These are phyloP conservation scores for Lysiphlebus fabarum DNA, from an alignment of 1,140 invertebrate genomes.

Conservation along the genomic window DNA sequence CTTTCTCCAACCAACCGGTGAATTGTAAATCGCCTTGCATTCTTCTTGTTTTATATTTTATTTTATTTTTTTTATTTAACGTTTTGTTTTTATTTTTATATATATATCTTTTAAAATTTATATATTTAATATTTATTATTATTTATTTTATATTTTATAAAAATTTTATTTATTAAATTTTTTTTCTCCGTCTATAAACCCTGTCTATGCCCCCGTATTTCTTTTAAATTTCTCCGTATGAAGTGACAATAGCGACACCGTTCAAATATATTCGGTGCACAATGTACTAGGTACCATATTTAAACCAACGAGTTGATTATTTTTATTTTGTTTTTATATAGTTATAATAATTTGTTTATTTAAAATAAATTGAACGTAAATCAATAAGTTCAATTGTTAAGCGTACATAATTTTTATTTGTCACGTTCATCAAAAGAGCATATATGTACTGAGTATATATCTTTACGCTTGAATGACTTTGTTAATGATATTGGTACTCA, in stretches of 20 bases:
- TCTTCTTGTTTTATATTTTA: constrained; percentile 22
- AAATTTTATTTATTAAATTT: too few species aligned
- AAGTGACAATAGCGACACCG: too few species aligned
- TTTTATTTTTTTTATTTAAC: constrained; percentile 16
- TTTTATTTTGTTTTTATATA: neutral
- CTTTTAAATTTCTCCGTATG: too few species aligned
- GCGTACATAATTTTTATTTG: constrained; percentile 28
- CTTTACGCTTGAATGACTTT: too few species aligned
- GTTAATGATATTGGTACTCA: constrained; percentile 9
- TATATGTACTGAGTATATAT: too few species aligned
- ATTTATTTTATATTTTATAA: neutral
- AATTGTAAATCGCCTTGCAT: constrained; percentile 31
- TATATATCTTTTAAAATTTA: constrained; percentile 16
- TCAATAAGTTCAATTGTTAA: constrained; percentile 27
- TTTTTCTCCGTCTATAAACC: too few species aligned
- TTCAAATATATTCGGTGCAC: too few species aligned
- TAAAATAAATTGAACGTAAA: neutral
- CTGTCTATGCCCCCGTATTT: too few species aligned
- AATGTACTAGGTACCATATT: too few species aligned
- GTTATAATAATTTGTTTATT: neutral
- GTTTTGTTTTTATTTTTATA: constrained; percentile 21
- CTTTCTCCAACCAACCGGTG: constrained; percentile 39
- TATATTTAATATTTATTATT: neutral
- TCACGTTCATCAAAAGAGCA: constrained; percentile 18
- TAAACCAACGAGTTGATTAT: too few species aligned